Base-by-base conservation (phyloP, 1,140 invertebrate genomes). In the Penaeus japonicus region DNA sequence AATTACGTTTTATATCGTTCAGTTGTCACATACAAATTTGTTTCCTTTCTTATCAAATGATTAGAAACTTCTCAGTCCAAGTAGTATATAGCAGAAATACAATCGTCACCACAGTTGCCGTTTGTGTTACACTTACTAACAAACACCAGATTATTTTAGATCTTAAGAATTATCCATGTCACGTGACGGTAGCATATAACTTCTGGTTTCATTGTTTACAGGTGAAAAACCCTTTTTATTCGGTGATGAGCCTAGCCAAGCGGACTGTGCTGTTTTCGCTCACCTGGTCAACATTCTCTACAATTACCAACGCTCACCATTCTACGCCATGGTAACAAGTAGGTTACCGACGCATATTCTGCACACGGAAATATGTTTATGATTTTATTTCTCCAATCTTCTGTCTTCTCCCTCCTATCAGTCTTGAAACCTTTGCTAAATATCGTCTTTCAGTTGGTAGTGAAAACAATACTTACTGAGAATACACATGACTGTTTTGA, bases 261-360 rank as follows among this genome's bases (percentile, higher is more conserved):
- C 53, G 24, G 85, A 86, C 77, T 86, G 85, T 18, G 35, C 35
- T 1, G 57, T 86, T 57, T 86, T 86, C 30, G 85, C 85, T 4
- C 77, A 80, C 15, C 77, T 86, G 27, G 75, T 24, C 1, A 86
- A 86, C 78, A 86, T 86, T 27, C 22, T 79, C 3, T 80, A 80
- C 77, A 86, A 86, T 57, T 86, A 86, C 39, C 39, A 47, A 2
- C 75, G 85, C 7, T 86, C 85, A 4, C 85, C 85, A 15, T 86
- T 65, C 24, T 32, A 62, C 35, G 24, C 32, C 30, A 86, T 65
- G 32, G 32, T 86, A 4, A 86, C 54, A 59, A 77, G 85, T 86
- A 47, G 24, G 54, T 22, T 47, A 18, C 22, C 15, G 15, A 24
- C 32, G 15, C 24, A 24, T 57, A 32, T 57, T 59, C 12, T 59